Base-by-base conservation (phyloP, 1,140 invertebrate genomes). In the Prorops nasuta region DNA sequence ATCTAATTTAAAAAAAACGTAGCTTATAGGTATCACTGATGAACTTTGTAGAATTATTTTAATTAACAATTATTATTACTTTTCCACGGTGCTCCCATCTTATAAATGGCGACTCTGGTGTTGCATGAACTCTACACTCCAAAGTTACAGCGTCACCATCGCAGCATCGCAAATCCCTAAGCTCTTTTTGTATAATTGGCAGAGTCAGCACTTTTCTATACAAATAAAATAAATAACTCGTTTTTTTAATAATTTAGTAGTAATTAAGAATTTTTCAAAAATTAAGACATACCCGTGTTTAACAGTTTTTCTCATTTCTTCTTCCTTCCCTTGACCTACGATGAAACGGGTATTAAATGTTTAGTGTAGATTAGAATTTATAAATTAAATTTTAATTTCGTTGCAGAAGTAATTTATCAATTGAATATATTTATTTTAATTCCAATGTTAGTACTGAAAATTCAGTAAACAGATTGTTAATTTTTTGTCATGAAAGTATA, bases 11-110 rank as follows among this genome's bases (percentile, higher is more conserved):
- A 44, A 15, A 44, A 9, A 31, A 35, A n/a, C 10, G 8, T 19
- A 1, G 20, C 12, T 7, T 28, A 28, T 12, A 28, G 6, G 6
- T 6, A 28, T 28, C 35, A 14, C 15, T 14, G 35, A 36, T 36
- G 14, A 8, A n/a, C 6, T 16, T 10, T 36, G 6, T 36, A n/a
- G 6, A 36, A 16, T 8, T 8, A 16, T 16, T 36, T 6, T 16
- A 36, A 6, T 36, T 6, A 40, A 36, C 6, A 36, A 36, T 35
- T 16, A 39, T 44, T 15, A 57, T 72, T 76, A 91, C 89, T 69
- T 86, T 88, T 20, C 86, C 86, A 61, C 84, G 84, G 64, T 88
- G 89, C 72, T 90, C 86, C 91, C 91, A 92, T 54, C 86, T 81
- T 44, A 92, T 81, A 56, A 85, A 81, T 0, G 79, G 74, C 22